Percentiles rank a stretch among this genome's conserved stretches.
These are phyloP conservation scores for Colletes latitarsis DNA, from an alignment of 1,140 invertebrate genomes.

Conservation along the genomic window DNA sequence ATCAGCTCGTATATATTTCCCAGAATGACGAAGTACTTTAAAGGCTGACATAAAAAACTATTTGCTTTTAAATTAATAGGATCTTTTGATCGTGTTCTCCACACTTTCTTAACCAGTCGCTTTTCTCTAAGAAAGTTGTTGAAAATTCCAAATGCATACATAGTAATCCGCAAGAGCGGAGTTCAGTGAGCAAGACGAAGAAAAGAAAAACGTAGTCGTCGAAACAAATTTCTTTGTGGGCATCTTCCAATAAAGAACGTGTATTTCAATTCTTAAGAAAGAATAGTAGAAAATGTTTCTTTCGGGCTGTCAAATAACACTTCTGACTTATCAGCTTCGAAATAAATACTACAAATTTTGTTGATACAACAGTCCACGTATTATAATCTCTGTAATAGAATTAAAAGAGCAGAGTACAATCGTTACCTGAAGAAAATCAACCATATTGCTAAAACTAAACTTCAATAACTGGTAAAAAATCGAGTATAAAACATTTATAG, in stretches of 20 bases:
- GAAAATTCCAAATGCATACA: not conserved
- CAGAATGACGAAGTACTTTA: not conserved
- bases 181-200: not conserved
- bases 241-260: not conserved
- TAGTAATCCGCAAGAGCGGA: not conserved
- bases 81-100: not conserved
- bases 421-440: no score
- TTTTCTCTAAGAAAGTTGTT: not conserved
- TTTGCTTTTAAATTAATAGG: no score
- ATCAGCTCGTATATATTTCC: no score
- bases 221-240: no score
- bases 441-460: no score
- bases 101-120: not conserved
- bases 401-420: no score
- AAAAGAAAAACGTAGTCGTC: not conserved
- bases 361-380: no score
- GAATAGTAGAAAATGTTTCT: not conserved
- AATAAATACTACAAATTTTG: no score
- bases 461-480: no score
- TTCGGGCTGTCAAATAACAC: not conserved
- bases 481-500: no score
- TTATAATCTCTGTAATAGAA: no score
- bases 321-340: no score
- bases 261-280: not conserved
- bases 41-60: not conserved